Evolutionary conservation across 2,113 vertebrate species (phyloP), one percentile per base, ranked within the genome.

Genomic region (Xiphorhynchus elegans): DNA sequence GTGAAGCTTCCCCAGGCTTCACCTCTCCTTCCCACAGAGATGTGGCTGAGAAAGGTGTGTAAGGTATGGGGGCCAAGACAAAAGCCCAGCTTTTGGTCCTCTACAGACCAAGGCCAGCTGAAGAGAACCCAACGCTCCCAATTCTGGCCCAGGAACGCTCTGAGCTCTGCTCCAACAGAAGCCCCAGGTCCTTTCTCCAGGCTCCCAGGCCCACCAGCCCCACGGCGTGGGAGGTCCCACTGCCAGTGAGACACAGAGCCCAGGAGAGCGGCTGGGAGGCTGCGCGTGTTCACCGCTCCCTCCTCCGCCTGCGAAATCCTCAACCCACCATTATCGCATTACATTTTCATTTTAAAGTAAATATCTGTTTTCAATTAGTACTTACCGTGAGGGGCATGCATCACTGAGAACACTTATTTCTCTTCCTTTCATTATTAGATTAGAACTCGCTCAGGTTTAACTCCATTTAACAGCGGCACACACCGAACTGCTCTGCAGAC

Each of bases 261-360:
- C 0, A 7, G 83, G 40, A 87, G 46, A 44, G 46, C 74, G 37
- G 88, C 14, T 7, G 42, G 84, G 90, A 95, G 37, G 66, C 76
- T 59, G 55, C 0, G 1, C 3, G 11, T 1, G 1, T 5, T 68
- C 46, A 1, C 31, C 46, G 35, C 72, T 91, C 83, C 75, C 93
- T 92, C 90, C 92, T 93, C 73, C 62, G 14, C 26, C 37, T 4
- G 4, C 7, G 2, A 85, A 91, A 87, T 84, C 35, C 90, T 96
- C 96, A 94, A 88, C 82, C 93, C 93, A 74, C 87, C 86, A 77
- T 96, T 92, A 96, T 76, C 44, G 18, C 89, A 91, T 95, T 94
- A 95, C 90, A 95, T 93, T 97, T 96, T 97, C 96, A 96, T 96
- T 97, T 96, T 96, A 96, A 96, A 97, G 96, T 92, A 96, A 97